Percentiles rank a stretch among this genome's conserved stretches.
Evolutionary conservation across 64 coral and sea anemone species (phyloP).

Genomic region (Montipora cactus): DNA sequence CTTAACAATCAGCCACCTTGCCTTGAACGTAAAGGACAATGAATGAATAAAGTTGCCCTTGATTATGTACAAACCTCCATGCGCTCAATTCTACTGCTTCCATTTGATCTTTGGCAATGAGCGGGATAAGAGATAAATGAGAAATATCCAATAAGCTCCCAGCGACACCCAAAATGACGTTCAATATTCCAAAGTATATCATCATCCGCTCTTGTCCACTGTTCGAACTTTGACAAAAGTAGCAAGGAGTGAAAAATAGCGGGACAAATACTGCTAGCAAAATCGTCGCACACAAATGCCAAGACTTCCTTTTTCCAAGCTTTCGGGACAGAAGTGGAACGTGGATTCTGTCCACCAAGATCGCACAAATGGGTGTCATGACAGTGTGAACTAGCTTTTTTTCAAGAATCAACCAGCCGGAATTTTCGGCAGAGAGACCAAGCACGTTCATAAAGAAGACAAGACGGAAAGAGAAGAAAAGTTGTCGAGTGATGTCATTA

Average conservation of each 20-base stretch:
- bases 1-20: too few relatives aligned
- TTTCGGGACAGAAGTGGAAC: background rate
- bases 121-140: background rate
- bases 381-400: background rate
- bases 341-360: background rate
- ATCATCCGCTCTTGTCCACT: background rate
- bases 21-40: background rate
- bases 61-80: background rate
- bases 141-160: background rate
- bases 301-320: constrained; percentile 2
- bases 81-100: constrained; percentile 2
- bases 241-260: background rate
- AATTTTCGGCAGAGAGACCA: background rate
- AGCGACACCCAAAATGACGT: background rate
- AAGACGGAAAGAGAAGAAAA: background rate
- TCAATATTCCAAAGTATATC: background rate
- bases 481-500: background rate
- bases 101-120: background rate
- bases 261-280: background rate
- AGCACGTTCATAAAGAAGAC: background rate
- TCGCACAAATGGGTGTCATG: background rate
- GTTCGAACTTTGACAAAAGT: background rate
- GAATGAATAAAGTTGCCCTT: background rate
- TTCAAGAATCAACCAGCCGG: background rate
- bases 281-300: background rate